Evolutionary conservation across 1,140 invertebrate genomes (phyloP), one percentile per base, ranked within the genome.

Genomic region (Asobara japonica): DNA sequence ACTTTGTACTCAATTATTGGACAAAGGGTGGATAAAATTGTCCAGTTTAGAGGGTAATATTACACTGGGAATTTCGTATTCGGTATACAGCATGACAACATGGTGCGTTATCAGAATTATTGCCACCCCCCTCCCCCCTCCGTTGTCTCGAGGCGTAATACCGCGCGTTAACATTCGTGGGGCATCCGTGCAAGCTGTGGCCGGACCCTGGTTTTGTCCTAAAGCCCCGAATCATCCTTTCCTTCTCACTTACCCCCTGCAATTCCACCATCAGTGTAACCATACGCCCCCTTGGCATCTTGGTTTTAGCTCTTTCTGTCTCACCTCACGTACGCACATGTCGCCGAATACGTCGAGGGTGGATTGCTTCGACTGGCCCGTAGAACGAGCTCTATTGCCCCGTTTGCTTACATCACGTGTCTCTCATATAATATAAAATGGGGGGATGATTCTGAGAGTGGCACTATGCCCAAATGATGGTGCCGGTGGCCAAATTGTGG

Each of bases 71-170:
- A 83, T 84, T 87, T 86, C 76, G 86, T 87, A 87, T 87, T 84
- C 84, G 77, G 81, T 33, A 25, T 75, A 79, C 83, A 81, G 84
- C 84, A 84, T 84, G 83, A 87, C 86, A 86, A 86, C 85, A 86
- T 86, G 85, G 83, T 86, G 86, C 79, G 84, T 86, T 86, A 87
- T 86, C 85, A 84, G 81, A 87, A 86, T 86, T 86, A 85, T 86
- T 85, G 82, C 83, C 48, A 71, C 74, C 75, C 75, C 77, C 78
- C 78, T 81, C 45, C 20, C 16, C 10, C 45, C 22, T 81, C 79
- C 80, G 83, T 82, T 82, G 82, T 84, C 84, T 69, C 36, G 51
- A 65, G 51, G 78, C 80, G 81, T 87, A 85, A 87, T 86, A 82
- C 83, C 78, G 77, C 82, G 80, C 84, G 85, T 86, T 87, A 86